Conservation (phyloP, 64 coral and sea anemone species). For the Anthopleura sola region DNA sequence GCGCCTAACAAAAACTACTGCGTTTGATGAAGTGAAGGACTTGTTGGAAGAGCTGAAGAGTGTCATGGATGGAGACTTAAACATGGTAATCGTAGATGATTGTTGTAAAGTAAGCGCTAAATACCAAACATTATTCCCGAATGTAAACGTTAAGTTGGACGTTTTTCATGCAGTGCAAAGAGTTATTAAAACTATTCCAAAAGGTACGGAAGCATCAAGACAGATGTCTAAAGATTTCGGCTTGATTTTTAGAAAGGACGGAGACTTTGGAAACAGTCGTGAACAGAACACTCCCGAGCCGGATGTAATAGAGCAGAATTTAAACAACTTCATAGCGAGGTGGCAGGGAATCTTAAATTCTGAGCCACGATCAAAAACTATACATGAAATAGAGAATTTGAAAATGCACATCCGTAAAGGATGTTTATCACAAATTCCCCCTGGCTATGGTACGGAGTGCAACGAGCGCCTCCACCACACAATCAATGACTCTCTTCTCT, state of each 20-base stretch:
- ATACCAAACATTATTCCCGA: conserved; percentile 23
- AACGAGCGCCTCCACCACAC: conserved; percentile 56
- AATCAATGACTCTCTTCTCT: conserved; percentile 40
- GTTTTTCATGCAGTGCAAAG: conserved; percentile 44
- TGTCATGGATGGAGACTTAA: not conserved
- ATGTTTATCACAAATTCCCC: conserved; percentile 46
- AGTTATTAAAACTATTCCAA: conserved; percentile 43
- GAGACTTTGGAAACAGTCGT: conserved; percentile 20
- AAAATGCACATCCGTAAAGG: conserved; percentile 30
- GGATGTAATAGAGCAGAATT: conserved; percentile 27
- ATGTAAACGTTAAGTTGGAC: conserved; percentile 14
- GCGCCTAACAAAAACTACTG: conserved; percentile 36
- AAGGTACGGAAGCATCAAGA: conserved; percentile 11
- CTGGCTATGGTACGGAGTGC: conserved; percentile 31
- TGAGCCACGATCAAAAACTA: not conserved
- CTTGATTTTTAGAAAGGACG: conserved; percentile 31
- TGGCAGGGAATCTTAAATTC: not conserved
- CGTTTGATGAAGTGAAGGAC: conserved; percentile 53
- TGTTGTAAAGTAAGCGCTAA: conserved; percentile 17
- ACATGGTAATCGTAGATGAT: conserved; percentile 27
- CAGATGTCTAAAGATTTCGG: conserved; percentile 55
- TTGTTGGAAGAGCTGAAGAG: conserved; percentile 28
- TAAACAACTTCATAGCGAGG: conserved; percentile 33
- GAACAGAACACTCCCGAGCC: conserved; percentile 1
- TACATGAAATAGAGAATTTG: not conserved